Conservation (phyloP, 1,140 invertebrate species). For the Neomicropteryx cornuta region DNA sequence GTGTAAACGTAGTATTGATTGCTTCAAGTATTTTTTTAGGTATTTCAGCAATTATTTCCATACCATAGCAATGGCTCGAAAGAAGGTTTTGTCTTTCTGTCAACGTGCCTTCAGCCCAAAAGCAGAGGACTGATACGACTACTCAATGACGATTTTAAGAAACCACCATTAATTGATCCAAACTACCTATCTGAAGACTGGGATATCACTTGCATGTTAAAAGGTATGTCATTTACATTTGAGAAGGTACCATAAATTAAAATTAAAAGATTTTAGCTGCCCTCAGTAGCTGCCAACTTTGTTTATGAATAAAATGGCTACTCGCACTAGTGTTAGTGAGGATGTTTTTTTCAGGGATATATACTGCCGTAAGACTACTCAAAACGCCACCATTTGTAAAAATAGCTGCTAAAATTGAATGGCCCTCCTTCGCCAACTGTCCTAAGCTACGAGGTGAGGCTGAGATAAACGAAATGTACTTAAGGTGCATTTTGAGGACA, state of each 20-base stretch:
- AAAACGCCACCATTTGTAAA: slow-evolving; percentile 44
- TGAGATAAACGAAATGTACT: slow-evolving; percentile 33
- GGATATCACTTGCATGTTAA: slow-evolving; percentile 51
- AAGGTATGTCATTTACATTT: slow-evolving; percentile 33
- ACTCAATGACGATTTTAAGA: slow-evolving; percentile 39
- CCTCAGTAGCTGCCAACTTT: no score
- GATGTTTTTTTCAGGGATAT: no score
- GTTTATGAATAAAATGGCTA: no score
- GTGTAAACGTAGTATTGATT: neutral
- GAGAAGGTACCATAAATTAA: no score
- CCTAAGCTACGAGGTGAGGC: slow-evolving; percentile 29
- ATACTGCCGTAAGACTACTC: slow-evolving; percentile 42
- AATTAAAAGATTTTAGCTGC: no score
- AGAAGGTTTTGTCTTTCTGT: slow-evolving; percentile 57
- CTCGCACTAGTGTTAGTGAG: no score
- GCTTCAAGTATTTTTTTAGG: slow-evolving; percentile 34
- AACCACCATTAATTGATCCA: slow-evolving; percentile 63
- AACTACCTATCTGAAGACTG: slow-evolving; percentile 50
- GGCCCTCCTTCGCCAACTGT: slow-evolving; percentile 51
- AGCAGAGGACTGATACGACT: slow-evolving; percentile 53
- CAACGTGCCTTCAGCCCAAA: slow-evolving; percentile 51
- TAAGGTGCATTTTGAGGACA: slow-evolving; percentile 53
- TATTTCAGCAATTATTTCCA: slow-evolving; percentile 53
- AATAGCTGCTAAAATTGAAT: slow-evolving; percentile 49
- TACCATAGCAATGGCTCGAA: slow-evolving; percentile 44